Evolutionary conservation across 2,797 vertebrate species (phyloP), one percentile per base, ranked within the genome.

Genomic region (Hylomyscus alleni): DNA sequence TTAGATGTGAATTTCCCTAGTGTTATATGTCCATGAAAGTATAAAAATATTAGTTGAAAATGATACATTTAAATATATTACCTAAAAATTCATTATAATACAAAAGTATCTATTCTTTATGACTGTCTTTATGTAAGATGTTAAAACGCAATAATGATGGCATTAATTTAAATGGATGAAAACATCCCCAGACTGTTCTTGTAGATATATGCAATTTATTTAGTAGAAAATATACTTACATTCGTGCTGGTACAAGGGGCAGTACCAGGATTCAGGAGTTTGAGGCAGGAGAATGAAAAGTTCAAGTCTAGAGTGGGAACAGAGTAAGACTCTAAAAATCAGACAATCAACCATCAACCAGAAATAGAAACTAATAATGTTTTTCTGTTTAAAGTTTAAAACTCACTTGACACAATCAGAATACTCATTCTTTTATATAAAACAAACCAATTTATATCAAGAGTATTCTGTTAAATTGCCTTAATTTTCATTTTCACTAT

Each of bases 401-500:
- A 52, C 20, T 86, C 58, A 65, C 19, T 88, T 65, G 65, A 88
- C 13, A 85, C 15, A 87, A 6, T 76, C 15, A 44, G 20, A 91
- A 11, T 88, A 94, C 54, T 12, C 12, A n/a, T 29, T 88, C 3
- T 78, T 76, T 89, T 12, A 26, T 83, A 73, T 34, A 78, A 14
- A 78, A 24, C 29, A 78, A 44, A 75, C 12, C 24, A 86, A 3
- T 73, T 93, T 93, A 83, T 75, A 76, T 73, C 44, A 78, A 31
- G 50, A 54, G 75, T 92, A 29, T 77, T 91, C 10, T 54, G 10
- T 81, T 95, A 10, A 34, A 47, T 69, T 96, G 19, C 76, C 22
- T 97, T 91, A 77, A 62, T 37, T 77, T 92, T 82, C 7, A 5
- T 94, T 19, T 88, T 92, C 31, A 69, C 14, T 90, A 40, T 93